Evolutionary conservation across 2,113 vertebrate genomes (phyloP), one percentile per base, ranked within the genome.

Genomic region (Fulmarus glacialis): DNA sequence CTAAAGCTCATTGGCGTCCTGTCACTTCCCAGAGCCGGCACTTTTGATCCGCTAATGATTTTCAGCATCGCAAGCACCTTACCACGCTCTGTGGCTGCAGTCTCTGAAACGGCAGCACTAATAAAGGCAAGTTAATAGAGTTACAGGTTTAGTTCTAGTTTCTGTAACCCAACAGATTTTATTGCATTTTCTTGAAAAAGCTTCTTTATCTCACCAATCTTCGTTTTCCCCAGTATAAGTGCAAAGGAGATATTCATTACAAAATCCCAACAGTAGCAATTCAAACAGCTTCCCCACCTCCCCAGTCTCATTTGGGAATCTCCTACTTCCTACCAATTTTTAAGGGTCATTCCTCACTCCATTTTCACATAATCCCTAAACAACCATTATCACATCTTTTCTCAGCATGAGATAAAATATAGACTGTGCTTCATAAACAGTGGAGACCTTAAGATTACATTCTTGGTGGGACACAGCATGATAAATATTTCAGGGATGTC

Each of bases 361-460:
- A 94, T 96, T 97, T 96, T 96, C 95, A 96, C 91, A 91, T 96
- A 97, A 96, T 96, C 96, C 97, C 95, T 66, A 70, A 95, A 75
- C 91, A 95, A 91, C 64, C 83, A 95, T 96, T 97, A 96, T 93
- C 95, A 94, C 95, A 87, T 93, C 97, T 95, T 91, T 91, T 94
- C 97, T 90, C 95, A 97, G 94, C 93, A 82, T 56, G 96, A 96
- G 84, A 95, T 97, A 95, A 97, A 96, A 96, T 97, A 97, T 80
- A 91, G 74, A 93, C 87, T 89, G 89, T 77, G 95, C 82, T 97
- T 93, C 50, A 63, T 85, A 97, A 97, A 97, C 95, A 97, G 74
- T 70, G 32, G 94, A 96, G 95, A 82, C 95, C 91, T 97, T 96
- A 97, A 82, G 81, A 96, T 94, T 94, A 95, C 92, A 93, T 85